Conservation (phyloP, 1,140 invertebrate genomes). For the Zaprionus ornatus region DNA sequence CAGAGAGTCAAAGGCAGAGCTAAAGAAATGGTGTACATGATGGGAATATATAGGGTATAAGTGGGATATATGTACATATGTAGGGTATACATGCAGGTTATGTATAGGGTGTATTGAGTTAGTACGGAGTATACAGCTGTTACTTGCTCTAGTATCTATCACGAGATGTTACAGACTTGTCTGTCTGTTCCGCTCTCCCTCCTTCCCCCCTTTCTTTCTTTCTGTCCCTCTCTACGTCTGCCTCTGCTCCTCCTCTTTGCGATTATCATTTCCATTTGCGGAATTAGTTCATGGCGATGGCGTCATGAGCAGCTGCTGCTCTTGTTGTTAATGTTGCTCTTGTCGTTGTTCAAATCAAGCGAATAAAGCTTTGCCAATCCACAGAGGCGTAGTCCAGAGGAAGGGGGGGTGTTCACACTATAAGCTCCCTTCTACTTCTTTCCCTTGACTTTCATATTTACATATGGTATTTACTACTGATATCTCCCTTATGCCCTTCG, state of each 20-base stretch:
- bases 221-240: background rate
- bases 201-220: background rate
- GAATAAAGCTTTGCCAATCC: background rate
- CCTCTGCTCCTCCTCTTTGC: constrained; percentile 5
- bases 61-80: background rate
- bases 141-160: background rate
- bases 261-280: constrained; percentile 51
- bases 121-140: too few species aligned
- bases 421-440: background rate
- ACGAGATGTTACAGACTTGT: background rate
- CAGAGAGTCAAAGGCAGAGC: background rate
- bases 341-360: background rate
- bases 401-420: background rate
- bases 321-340: background rate
- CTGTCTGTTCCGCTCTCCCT: background rate
- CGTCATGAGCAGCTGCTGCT: constrained; percentile 27
- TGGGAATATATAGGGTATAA: background rate
- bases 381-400: background rate
- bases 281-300: constrained; percentile 59
- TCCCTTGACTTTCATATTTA: background rate
- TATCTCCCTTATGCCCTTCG: background rate
- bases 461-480: background rate
- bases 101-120: too few species aligned
- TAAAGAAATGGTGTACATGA: background rate
- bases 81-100: background rate